Evolutionary conservation across 2,113 vertebrate genomes (phyloP).

Genomic region (Anarrhichthys ocellatus): DNA sequence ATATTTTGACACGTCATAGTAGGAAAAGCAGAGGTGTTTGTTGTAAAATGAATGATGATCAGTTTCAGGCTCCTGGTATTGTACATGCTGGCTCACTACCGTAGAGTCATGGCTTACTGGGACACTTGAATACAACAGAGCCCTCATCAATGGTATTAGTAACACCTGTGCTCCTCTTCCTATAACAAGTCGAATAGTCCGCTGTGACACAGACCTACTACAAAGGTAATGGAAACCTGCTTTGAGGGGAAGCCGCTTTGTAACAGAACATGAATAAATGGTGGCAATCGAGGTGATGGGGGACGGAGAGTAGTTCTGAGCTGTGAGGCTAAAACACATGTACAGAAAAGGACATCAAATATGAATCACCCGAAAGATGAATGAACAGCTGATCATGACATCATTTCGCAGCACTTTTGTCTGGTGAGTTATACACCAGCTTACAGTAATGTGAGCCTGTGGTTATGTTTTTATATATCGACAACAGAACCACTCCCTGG

Average conservation of each 20-base stretch:
- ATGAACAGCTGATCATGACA: slow-evolving; percentile 4
- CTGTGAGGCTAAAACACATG: slow-evolving; percentile 25
- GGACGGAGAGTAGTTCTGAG: slow-evolving; percentile 16
- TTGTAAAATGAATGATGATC: neutral
- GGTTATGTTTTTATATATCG: neutral
- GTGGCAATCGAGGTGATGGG: slow-evolving; percentile 38
- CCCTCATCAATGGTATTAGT: neutral
- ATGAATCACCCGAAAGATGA: slow-evolving; percentile 15
- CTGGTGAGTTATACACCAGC: neutral
- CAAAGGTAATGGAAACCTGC: slow-evolving; percentile 42
- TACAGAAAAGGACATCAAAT: slow-evolving; percentile 27
- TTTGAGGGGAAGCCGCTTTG: slow-evolving; percentile 23
- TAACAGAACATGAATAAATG: slow-evolving; percentile 42
- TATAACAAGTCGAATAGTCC: neutral
- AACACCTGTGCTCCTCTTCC: neutral
- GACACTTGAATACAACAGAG: neutral
- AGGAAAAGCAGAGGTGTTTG: neutral
- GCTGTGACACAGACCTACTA: slow-evolving; percentile 6
- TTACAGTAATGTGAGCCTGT: slow-evolving; percentile 8
- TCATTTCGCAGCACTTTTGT: neutral
- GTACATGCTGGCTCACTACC: neutral
- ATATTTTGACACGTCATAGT: neutral
- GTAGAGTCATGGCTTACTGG: neutral
- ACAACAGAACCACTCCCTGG: neutral
- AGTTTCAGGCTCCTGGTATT: neutral